These are phyloP conservation scores for Procavia capensis DNA, from an alignment of 2,113 vertebrate species.

Conservation along the genomic window DNA sequence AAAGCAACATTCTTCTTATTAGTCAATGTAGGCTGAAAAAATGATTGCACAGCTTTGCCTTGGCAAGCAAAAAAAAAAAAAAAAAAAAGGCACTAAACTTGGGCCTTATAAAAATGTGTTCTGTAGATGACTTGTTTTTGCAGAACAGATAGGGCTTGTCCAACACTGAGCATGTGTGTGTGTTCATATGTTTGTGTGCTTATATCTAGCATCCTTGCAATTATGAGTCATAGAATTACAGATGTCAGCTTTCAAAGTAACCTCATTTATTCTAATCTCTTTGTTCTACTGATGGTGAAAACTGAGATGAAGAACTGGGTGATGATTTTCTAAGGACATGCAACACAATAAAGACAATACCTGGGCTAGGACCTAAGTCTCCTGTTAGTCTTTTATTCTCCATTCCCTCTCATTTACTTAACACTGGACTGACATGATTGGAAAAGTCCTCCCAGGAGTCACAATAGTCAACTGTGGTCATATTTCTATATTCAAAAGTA, in stretches of 20 bases:
- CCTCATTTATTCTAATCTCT: background rate
- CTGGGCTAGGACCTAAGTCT: background rate
- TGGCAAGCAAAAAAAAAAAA: conserved; percentile 61
- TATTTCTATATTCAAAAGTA: background rate
- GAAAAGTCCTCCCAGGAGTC: background rate
- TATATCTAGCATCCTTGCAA: background rate
- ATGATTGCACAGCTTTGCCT: conserved; percentile 61
- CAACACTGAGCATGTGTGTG: background rate
- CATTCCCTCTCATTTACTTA: background rate
- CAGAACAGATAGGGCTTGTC: conserved; percentile 44
- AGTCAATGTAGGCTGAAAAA: conserved; percentile 72
- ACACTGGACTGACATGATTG: background rate
- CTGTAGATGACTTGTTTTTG: conserved; percentile 61
- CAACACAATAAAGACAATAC: background rate
- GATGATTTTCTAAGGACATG: conserved; percentile 26
- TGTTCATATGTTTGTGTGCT: background rate
- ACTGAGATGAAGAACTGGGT: background rate
- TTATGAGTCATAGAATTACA: conserved; percentile 23
- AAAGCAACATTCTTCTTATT: conserved; percentile 73
- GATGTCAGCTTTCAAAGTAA: background rate
- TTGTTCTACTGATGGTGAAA: conserved; percentile 6
- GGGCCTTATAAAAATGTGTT: conserved; percentile 63
- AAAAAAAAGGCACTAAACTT: conserved; percentile 64
- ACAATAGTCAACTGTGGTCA: background rate
- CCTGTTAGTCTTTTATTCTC: background rate